Evolutionary conservation across 2,113 vertebrate genomes (phyloP), one percentile per base, ranked within the genome.

Genomic region (Fukomys damarensis): DNA sequence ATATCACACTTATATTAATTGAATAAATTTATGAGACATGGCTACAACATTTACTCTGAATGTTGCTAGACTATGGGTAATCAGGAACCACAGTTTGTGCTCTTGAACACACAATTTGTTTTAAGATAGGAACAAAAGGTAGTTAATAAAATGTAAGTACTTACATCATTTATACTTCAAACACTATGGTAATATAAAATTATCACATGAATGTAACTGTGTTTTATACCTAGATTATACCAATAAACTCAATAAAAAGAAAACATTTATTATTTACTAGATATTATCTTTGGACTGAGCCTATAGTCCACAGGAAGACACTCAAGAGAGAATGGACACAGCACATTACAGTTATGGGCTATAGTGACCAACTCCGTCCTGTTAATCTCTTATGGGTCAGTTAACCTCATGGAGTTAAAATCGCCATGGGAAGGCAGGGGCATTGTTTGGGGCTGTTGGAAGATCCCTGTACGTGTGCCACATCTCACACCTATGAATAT

Each of bases 401-500:
- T 16, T 84, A 28, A 63, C 52, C n/a, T 32, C n/a, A 61, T 13
- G 32, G 7, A n/a, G 1, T 9, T 43, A 41, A 11, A 65, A 46
- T 11, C 2, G 14, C 19, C 58, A n/a, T 0, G 24, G 35, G 20
- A 7, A 74, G 7, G 85, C 0, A 76, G 4, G 43, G 2, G 61
- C 14, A 41, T 5, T 32, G 49, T 41, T 66, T 35, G 16, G 54
- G 66, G 24, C 1, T 24, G 12, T 0, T 52, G 22, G 38, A 13
- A 77, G 17, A 38, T 49, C 13, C 14, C 58, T 54, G 0, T 32
- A 80, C 12, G 20, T 56, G 43, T 61, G 35, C 38, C 3, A 10
- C 0, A 16, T 41, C 56, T 92, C 22, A 68, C 26, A 84, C 4
- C 6, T 13, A 35, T 68, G 9, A 5, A 0, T 17, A n/a, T n/a